Conservation (phyloP, 2,797 vertebrate genomes). For the Acanthornis magna region DNA sequence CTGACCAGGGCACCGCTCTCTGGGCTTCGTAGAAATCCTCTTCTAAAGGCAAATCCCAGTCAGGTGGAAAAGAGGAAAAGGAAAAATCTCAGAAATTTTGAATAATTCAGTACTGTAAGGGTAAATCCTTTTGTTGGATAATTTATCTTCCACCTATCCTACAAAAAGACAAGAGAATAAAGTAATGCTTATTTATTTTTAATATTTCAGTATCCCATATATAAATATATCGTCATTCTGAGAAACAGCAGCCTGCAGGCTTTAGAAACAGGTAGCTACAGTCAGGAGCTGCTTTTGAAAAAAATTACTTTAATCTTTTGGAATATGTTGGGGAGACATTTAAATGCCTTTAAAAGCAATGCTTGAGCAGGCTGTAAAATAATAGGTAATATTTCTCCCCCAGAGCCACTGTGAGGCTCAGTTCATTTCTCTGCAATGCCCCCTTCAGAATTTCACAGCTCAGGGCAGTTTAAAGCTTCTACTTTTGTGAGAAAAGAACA, state of each 20-base stretch:
- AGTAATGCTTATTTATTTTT: slow-evolving; percentile 5
- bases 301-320: slow-evolving; percentile 8
- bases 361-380: slow-evolving; percentile 9
- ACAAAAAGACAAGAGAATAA: not conserved
- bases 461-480: not conserved
- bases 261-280: not conserved
- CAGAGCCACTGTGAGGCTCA: not conserved
- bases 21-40: not conserved
- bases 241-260: not conserved
- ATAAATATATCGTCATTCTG: not conserved
- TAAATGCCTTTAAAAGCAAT: slow-evolving; percentile 24
- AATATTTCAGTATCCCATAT: slow-evolving; percentile 4
- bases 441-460: slow-evolving; percentile 20
- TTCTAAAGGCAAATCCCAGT: not conserved
- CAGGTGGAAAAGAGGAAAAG: not conserved
- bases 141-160: not conserved
- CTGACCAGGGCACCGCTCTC: not conserved
- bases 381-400: not conserved
- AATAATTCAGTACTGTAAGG: not conserved
- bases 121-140: not conserved
- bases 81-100: not conserved
- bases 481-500: not conserved
- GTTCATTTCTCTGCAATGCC: not conserved
- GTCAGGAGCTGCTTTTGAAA: slow-evolving; percentile 32
- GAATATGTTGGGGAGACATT: slow-evolving; percentile 1